These are phyloP conservation scores for Drosophila carrolli DNA, from an alignment of 1,140 invertebrate genomes.

Conservation along the genomic window DNA sequence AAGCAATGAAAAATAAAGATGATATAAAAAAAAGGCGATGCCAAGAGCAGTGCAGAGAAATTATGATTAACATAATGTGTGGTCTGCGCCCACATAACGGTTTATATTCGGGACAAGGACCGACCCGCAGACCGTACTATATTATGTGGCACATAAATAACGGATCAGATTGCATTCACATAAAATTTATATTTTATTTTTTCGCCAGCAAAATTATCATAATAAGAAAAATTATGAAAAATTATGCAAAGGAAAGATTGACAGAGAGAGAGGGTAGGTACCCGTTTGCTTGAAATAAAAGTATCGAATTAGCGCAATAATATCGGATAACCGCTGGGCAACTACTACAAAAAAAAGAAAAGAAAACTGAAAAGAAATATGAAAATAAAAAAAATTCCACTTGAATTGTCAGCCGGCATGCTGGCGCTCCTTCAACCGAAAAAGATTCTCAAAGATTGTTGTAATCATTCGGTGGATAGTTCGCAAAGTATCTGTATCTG, in stretches of 20 bases:
- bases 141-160: slow-evolving; percentile 71
- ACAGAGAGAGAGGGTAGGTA: slow-evolving; percentile 30
- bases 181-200: slow-evolving; percentile 68
- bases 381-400: slow-evolving; percentile 62
- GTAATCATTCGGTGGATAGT: slow-evolving; percentile 46
- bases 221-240: slow-evolving; percentile 72
- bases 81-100: slow-evolving; percentile 79
- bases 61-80: slow-evolving; percentile 74
- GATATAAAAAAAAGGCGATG: slow-evolving; percentile 11
- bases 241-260: slow-evolving; percentile 60
- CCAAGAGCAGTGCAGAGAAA: slow-evolving; percentile 24
- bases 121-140: slow-evolving; percentile 50
- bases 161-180: slow-evolving; percentile 81
- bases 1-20: slow-evolving; percentile 26
- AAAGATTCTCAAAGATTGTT: slow-evolving; percentile 48
- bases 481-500: slow-evolving; percentile 42
- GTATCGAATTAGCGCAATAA: slow-evolving; percentile 84
- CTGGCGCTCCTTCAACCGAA: slow-evolving; percentile 49
- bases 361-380: slow-evolving; percentile 32
- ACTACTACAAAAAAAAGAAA: slow-evolving; percentile 45
- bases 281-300: slow-evolving; percentile 69
- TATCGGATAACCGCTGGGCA: slow-evolving; percentile 68
- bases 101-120: slow-evolving; percentile 42
- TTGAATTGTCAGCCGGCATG: slow-evolving; percentile 72
- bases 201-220: slow-evolving; percentile 67